Conservation (phyloP, 2,888 invertebrate genomes). For the Leptarthrus brevirostris region DNA sequence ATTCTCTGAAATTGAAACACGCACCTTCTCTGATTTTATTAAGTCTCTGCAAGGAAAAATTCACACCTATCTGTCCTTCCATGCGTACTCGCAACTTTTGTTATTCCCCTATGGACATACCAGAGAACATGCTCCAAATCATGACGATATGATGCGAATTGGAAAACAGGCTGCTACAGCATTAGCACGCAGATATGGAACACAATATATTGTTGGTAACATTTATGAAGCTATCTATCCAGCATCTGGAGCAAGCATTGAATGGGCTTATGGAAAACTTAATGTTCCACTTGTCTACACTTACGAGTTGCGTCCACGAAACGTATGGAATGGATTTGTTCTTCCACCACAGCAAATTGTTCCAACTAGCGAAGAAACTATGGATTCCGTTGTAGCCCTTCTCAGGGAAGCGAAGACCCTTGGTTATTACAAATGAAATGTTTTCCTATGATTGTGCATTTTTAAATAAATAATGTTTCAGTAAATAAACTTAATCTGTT, state of each 20-base stretch:
- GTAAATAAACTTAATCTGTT: no score
- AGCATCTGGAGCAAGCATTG: constrained; percentile 72
- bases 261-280: constrained; percentile 73
- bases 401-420: constrained; percentile 67
- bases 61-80: constrained; percentile 77
- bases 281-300: constrained; percentile 72
- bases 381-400: constrained; percentile 69
- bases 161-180: constrained; percentile 59
- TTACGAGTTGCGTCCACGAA: constrained; percentile 70
- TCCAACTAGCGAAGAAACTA: constrained; percentile 74
- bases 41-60: constrained; percentile 68
- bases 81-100: constrained; percentile 79
- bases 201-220: constrained; percentile 66
- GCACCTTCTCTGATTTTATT: constrained; percentile 70
- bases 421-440: constrained; percentile 61
- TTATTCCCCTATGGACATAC: constrained; percentile 75
- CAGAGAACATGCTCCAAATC: constrained; percentile 67
- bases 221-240: constrained; percentile 68
- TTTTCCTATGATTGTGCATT: background rate
- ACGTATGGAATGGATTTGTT: constrained; percentile 70
- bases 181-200: constrained; percentile 64
- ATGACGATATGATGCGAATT: constrained; percentile 67
- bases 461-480: no score
- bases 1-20: constrained; percentile 78
- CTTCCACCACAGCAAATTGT: constrained; percentile 75